phyloP scores from a whole-genome alignment of 2,888 invertebrate species.

The Hoplodrina blanda region DNA sequence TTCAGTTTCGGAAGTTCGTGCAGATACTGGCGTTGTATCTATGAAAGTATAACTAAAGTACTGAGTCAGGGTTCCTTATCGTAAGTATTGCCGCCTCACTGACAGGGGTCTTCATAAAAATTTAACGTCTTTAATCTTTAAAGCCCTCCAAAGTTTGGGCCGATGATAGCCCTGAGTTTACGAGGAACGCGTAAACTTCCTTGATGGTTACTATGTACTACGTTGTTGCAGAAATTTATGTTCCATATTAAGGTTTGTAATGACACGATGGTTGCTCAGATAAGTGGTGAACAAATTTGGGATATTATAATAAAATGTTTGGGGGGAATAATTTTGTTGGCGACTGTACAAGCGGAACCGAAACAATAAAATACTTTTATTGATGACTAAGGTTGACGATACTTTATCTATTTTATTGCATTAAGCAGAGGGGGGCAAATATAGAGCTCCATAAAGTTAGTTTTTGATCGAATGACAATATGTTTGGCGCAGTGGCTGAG shows the following conservation, averaged over 20 bases:
- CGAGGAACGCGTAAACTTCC: conserved; percentile 78
- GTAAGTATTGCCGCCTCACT: conserved; percentile 75
- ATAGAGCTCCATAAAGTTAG: background rate
- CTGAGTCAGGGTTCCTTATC: conserved; percentile 77
- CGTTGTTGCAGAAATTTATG: conserved; percentile 72
- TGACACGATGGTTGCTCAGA: conserved; percentile 42
- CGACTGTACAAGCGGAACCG: conserved; percentile 21
- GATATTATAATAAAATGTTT: conserved; percentile 30
- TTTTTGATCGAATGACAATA: background rate
- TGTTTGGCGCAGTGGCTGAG: no score
- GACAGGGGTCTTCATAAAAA: conserved; percentile 85
- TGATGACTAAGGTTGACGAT: conserved; percentile 10
- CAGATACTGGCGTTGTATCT: conserved; percentile 66
- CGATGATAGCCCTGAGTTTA: conserved; percentile 80
- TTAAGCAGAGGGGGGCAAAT: background rate
- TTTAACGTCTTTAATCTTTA: conserved; percentile 87
- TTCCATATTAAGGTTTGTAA: conserved; percentile 52
- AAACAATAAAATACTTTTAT: conserved; percentile 42
- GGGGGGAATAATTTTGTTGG: conserved; percentile 16
- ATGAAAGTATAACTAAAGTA: conserved; percentile 70
- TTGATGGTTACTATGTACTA: conserved; percentile 68
- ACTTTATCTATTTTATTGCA: conserved; percentile 36
- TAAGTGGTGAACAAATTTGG: conserved; percentile 44
- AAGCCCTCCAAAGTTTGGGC: conserved; percentile 81
- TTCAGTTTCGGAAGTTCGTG: conserved; percentile 66